Base-by-base conservation (phyloP, 2,888 invertebrate species). In the Yponomeuta sedellus region DNA sequence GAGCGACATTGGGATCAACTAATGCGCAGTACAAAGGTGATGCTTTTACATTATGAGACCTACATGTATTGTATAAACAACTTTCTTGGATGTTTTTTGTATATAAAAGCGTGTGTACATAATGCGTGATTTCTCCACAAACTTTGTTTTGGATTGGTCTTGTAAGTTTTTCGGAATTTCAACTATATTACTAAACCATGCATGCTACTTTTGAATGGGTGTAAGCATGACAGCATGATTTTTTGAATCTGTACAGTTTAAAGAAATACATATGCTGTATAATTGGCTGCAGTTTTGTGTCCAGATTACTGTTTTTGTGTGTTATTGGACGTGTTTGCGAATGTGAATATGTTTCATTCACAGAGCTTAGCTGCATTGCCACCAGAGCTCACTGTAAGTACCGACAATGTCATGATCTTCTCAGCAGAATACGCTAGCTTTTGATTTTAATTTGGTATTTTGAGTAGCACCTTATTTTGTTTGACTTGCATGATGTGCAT, bases 1-100 rank as follows among this genome's bases (percentile, higher is more conserved):
- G 98, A 98, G 85, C 93, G 99, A 25, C 99, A 99, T 88, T 99
- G 99, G 99, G 95, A 97, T 79, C 98, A 98, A 85, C 92, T 99
- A 65, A 98, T 99, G 97, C 95, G 95, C 75, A 97, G 98, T 64
- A 98, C 98, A 20, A 98, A 98, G 96, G 97, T 97, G 93, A 62
- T 10, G 8, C 10, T 25, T 25, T n/a, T 44, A 59, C 44, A 22
- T 40, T 12, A 10, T 63, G 20, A 8, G 5, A 34, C 5, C 25
- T 25, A 25, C 34, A 8, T 34, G 34, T 34, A 8, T 34, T 52
- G 44, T 52, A 52, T 61, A 52, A 52, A 52, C 16, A 16, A 52
- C 12, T 16, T 52, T 52, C 44, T 52, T 52, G 44, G 20, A 40
- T 10, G 28, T 12, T 5, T 12, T 22, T 61, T 66, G 52, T 25